A percentile compares a stretch with the other conserved stretches of the same genome.
phyloP scores from a whole-genome alignment of 2,113 vertebrate genomes.

The Herpetotheres cachinnans region DNA sequence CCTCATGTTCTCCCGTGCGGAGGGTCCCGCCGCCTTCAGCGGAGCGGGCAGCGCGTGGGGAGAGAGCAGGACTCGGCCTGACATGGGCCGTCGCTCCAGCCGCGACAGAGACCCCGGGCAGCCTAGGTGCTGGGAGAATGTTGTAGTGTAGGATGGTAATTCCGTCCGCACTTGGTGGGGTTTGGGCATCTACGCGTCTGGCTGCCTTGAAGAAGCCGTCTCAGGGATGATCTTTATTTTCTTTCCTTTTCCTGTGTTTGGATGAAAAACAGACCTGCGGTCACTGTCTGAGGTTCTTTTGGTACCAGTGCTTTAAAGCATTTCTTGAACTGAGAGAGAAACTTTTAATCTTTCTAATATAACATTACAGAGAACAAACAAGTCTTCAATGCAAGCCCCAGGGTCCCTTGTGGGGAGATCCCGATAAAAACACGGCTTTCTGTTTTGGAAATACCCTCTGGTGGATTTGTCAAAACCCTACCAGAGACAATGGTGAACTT shows the following conservation, averaged over 20 bases:
- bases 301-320: conserved; percentile 27
- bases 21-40: rapidly evolving
- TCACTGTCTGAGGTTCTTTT: conserved; percentile 19
- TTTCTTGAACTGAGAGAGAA: conserved; percentile 11
- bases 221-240: conserved; percentile 14
- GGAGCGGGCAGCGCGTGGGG: rapidly evolving
- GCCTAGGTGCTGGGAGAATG: rapidly evolving
- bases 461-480: conserved; percentile 47
- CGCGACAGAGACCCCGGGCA: rapidly evolving
- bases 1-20: rapidly evolving
- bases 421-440: conserved; percentile 42
- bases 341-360: conserved; percentile 53
- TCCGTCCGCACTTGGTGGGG: not conserved
- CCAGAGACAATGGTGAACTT: conserved; percentile 51
- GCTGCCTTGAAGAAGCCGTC: not conserved
- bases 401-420: conserved; percentile 48
- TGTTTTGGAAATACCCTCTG: conserved; percentile 70
- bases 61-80: not conserved
- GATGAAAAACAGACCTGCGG: conserved; percentile 44
- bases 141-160: rapidly evolving
- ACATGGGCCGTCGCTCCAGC: rapidly evolving
- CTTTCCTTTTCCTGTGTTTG: not conserved
- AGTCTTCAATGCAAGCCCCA: conserved; percentile 35
- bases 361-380: conserved; percentile 56
- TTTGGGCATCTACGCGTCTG: not conserved